Evolutionary conservation across 2,797 vertebrate species (phyloP).

Genomic region (Phrynocephalus vlangalii): DNA sequence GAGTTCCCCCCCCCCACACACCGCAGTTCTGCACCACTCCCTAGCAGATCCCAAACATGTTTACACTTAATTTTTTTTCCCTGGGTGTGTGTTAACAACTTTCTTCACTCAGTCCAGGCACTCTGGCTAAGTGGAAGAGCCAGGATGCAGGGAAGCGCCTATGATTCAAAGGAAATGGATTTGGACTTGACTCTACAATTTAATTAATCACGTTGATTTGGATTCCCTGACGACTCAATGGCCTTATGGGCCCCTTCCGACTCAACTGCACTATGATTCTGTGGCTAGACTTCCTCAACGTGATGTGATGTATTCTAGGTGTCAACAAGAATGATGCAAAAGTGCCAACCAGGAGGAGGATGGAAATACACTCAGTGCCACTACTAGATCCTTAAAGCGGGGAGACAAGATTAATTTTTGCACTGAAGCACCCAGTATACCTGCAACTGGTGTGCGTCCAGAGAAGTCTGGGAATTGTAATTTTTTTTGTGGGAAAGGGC

Average conservation of each 20-base stretch:
- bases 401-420: too few species aligned
- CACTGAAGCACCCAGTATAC: too few species aligned
- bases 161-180: not conserved
- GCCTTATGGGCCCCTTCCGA: too few species aligned
- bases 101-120: not conserved
- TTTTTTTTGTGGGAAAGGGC: too few species aligned
- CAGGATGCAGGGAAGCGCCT: not conserved
- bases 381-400: too few species aligned
- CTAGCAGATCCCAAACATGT: not conserved
- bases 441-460: too few species aligned
- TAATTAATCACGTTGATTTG: not conserved
- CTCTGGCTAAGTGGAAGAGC: not conserved
- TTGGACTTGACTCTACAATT: not conserved
- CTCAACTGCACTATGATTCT: too few species aligned
- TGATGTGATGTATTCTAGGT: not conserved
- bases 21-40: not conserved
- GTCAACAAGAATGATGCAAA: not conserved
- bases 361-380: too few species aligned
- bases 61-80: not conserved
- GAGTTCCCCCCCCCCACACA: not conserved
- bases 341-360: not conserved
- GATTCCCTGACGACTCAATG: too few species aligned
- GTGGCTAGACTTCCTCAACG: not conserved
- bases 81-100: not conserved
- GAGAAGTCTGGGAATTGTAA: too few species aligned